A percentile compares a stretch with the other conserved stretches of the same genome.
Evolutionary conservation across 2,888 invertebrate species (phyloP).

Genomic region (Drosophila multiciliata): DNA sequence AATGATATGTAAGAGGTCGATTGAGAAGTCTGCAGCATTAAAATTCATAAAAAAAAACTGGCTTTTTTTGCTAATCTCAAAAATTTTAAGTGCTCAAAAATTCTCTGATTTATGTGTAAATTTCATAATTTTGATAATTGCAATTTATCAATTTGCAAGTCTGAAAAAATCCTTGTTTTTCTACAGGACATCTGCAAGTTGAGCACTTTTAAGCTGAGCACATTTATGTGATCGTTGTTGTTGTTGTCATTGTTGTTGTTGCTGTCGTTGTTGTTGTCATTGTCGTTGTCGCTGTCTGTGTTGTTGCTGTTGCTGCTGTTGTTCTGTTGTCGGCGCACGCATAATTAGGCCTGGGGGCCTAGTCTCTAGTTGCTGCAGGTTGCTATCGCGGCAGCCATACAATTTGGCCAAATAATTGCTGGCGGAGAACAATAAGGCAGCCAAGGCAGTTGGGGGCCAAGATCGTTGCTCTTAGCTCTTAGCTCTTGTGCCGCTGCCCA

Average conservation of each 20-base stretch:
- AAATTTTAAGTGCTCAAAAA: neutral
- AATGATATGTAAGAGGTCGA: neutral
- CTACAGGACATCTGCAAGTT: slow-evolving; percentile 1
- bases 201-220: neutral
- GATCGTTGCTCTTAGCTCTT: slow-evolving; percentile 39
- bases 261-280: slow-evolving; percentile 12
- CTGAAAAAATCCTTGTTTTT: neutral
- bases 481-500: slow-evolving; percentile 22
- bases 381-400: slow-evolving; percentile 35
- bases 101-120: no score
- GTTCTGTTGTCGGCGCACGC: slow-evolving; percentile 69
- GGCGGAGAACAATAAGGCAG: slow-evolving; percentile 63
- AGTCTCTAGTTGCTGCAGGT: slow-evolving; percentile 31
- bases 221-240: slow-evolving; percentile 12
- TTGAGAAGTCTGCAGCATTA: neutral
- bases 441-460: neutral
- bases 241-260: slow-evolving; percentile 11
- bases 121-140: neutral
- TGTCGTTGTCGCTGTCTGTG: slow-evolving; percentile 24
- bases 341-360: slow-evolving; percentile 68
- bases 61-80: neutral
- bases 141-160: neutral
- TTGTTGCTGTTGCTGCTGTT: slow-evolving; percentile 31
- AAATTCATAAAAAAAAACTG: neutral
- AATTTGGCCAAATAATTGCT: slow-evolving; percentile 71